A percentile compares a stretch with the other conserved stretches of the same genome.
These are phyloP conservation scores for Ceriagrion tenellum DNA, from an alignment of 2,888 invertebrate species.

Conservation along the genomic window DNA sequence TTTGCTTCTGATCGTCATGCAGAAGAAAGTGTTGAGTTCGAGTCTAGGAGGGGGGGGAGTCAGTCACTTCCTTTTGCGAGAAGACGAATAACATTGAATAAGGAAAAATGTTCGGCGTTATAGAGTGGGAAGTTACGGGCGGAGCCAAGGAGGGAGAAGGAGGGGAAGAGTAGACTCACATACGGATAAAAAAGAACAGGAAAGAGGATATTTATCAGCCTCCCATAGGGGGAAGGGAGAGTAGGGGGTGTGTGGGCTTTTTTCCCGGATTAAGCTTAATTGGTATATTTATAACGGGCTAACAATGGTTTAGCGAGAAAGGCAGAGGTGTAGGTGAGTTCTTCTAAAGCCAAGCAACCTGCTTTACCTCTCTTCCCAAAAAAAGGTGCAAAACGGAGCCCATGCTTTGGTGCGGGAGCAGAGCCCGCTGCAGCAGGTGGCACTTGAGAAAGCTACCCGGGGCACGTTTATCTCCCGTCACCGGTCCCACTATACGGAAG, in stretches of 20 bases:
- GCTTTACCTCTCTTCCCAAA: not conserved
- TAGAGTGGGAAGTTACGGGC: not conserved
- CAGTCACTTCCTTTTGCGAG: too few relatives aligned
- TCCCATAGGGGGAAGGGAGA: not conserved
- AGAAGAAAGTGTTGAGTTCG: too few relatives aligned
- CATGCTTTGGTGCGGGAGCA: not conserved
- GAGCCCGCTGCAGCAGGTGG: not conserved
- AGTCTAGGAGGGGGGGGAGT: too few relatives aligned
- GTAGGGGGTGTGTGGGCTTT: not conserved
- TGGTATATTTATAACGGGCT: constrained; percentile 45
- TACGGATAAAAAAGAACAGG: not conserved
- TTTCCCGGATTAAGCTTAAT: constrained; percentile 54
- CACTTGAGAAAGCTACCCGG: not conserved
- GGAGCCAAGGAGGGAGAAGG: not conserved
- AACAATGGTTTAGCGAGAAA: not conserved
- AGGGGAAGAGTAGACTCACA: not conserved
- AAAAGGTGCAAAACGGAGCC: not conserved
- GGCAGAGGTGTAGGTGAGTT: not conserved
- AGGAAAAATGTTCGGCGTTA: not conserved
- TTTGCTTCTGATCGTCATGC: too few relatives aligned
- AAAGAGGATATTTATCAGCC: not conserved
- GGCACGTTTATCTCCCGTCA: not conserved
- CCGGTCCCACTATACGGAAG: not conserved
- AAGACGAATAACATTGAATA: too few relatives aligned
- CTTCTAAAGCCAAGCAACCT: not conserved